Conservation (phyloP, 2,797 vertebrate genomes). For the Myripristis murdjan region DNA sequence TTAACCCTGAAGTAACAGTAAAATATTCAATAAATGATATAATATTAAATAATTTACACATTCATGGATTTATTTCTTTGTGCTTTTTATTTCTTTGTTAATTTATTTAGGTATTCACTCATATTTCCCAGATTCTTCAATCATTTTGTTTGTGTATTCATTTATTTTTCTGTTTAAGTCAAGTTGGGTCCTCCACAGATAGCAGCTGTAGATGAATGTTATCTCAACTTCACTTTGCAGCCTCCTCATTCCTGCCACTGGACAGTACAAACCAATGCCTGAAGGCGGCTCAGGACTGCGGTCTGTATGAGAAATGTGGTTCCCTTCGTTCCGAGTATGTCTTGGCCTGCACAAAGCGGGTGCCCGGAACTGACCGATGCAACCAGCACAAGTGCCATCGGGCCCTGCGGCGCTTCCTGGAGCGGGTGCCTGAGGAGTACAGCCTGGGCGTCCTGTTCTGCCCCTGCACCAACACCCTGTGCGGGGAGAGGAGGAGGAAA, state of each 20-base stretch:
- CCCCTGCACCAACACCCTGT: constrained; percentile 89
- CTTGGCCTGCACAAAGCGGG: constrained; percentile 87
- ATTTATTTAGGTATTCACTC: too few relatives aligned
- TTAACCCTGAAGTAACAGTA: too few relatives aligned
- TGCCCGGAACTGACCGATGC: constrained; percentile 80
- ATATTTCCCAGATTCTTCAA: too few relatives aligned
- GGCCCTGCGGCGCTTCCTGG: constrained; percentile 91
- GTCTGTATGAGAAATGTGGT: constrained; percentile 91
- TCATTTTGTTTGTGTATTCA: too few relatives aligned
- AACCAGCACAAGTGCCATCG: constrained; percentile 90
- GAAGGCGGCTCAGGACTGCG: constrained; percentile 91
- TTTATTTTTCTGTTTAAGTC: too few relatives aligned
- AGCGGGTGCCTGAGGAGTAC: constrained; percentile 91
- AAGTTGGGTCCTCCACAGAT: too few relatives aligned
- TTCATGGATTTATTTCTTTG: too few relatives aligned
- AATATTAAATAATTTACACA: too few relatives aligned
- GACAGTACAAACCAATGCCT: constrained; percentile 91
- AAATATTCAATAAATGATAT: too few relatives aligned
- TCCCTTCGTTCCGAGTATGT: constrained; percentile 92
- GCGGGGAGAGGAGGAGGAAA: constrained; percentile 93
- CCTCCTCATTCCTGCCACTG: constrained; percentile 78
- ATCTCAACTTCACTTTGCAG: constrained; percentile 46
- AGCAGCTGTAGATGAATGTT: too few relatives aligned
- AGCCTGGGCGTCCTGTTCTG: constrained; percentile 94
- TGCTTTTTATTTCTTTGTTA: too few relatives aligned